Evolutionary conservation across 1,140 invertebrate species (phyloP).

Genomic region (Leptopilina boulardi): DNA sequence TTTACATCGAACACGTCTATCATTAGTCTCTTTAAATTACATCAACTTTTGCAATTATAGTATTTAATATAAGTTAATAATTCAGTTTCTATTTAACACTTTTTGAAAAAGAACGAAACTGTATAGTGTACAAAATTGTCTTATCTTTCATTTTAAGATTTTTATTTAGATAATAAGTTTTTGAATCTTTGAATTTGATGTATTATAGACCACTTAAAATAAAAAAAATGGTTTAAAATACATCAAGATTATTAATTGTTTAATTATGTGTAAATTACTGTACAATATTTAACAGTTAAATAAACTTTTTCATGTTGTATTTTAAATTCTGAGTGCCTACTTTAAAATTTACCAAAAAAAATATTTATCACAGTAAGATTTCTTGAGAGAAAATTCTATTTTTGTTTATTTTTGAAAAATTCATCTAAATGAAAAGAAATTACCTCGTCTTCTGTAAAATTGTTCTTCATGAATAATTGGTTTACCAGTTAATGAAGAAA

Average conservation of each 20-base stretch:
- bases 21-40: conserved; percentile 61
- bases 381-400: neutral
- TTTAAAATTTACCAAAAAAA: neutral
- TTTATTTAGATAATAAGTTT: no score
- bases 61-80: conserved; percentile 31
- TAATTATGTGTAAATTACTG: conserved; percentile 13
- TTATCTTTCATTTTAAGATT: no score
- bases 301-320: conserved; percentile 6
- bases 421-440: conserved; percentile 26
- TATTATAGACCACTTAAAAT: no score
- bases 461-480: conserved; percentile 71
- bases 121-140: conserved; percentile 34
- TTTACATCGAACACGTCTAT: conserved; percentile 49
- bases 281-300: conserved; percentile 33
- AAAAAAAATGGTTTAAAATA: no score
- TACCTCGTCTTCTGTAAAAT: conserved; percentile 67
- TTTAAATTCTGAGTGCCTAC: neutral
- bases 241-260: neutral
- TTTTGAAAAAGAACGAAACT: conserved; percentile 26
- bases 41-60: conserved; percentile 54
- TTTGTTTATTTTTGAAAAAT: neutral
- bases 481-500: conserved; percentile 68
- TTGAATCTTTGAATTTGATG: no score
- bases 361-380: neutral
- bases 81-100: conserved; percentile 32